Evolutionary conservation across 2,797 vertebrate species (phyloP).

Genomic region (Microcaecilia unicolor): DNA sequence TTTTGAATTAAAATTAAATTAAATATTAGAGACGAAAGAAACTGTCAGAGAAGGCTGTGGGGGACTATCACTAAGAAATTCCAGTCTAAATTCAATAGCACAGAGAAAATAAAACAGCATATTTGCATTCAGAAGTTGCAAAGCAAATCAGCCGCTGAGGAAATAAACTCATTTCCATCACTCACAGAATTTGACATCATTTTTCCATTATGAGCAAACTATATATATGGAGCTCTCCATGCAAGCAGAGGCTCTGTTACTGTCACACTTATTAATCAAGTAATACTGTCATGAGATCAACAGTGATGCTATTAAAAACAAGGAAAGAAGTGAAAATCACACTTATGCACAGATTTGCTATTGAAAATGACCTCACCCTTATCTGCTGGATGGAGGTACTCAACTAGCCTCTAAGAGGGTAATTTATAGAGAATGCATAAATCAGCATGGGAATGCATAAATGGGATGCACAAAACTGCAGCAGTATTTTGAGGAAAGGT

Average conservation of each 20-base stretch:
- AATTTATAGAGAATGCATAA: too few relatives aligned
- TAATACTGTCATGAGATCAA: slow-evolving; percentile 38
- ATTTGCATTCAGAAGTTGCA: slow-evolving; percentile 52
- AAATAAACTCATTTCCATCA: slow-evolving; percentile 50
- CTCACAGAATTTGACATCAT: slow-evolving; percentile 48
- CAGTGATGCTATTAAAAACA: slow-evolving; percentile 22
- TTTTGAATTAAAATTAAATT: too few relatives aligned
- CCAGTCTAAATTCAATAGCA: too few relatives aligned
- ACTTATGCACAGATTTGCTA: background rate
- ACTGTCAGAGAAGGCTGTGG: too few relatives aligned
- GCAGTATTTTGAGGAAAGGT: too few relatives aligned
- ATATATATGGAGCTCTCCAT: slow-evolving; percentile 31
- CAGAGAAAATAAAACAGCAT: too few relatives aligned
- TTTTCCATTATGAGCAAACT: slow-evolving; percentile 36
- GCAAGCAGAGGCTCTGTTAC: slow-evolving; percentile 30
- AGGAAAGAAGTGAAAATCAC: background rate
- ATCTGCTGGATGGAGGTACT: too few relatives aligned
- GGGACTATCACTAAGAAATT: too few relatives aligned
- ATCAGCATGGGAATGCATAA: too few relatives aligned
- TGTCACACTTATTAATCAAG: slow-evolving; percentile 36
- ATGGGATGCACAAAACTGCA: too few relatives aligned
- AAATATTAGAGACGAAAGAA: too few relatives aligned
- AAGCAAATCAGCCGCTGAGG: slow-evolving; percentile 47
- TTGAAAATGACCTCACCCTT: background rate
- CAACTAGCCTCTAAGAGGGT: too few relatives aligned